Conservation (phyloP, 2,797 vertebrate genomes). For the Aplochiton taeniatus region DNA sequence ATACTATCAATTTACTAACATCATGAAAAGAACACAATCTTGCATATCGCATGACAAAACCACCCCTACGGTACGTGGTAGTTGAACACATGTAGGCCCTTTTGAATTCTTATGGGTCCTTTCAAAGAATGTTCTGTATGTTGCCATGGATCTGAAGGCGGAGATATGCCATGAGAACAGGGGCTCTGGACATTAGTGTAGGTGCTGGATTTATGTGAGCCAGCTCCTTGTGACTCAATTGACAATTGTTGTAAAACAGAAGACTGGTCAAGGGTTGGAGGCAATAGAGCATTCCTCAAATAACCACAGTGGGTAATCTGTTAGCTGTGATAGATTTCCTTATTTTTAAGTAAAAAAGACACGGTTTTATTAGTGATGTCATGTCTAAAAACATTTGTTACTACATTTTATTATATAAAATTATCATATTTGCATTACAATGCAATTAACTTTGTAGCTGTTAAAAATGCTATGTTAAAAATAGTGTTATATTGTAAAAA, state of each 20-base stretch:
- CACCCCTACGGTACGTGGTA: slow-evolving; percentile 48
- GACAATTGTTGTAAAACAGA: slow-evolving; percentile 61
- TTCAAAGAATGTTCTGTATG: slow-evolving; percentile 52
- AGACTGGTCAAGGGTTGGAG: slow-evolving; percentile 22
- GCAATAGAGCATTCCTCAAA: slow-evolving; percentile 32
- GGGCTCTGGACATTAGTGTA: slow-evolving; percentile 44
- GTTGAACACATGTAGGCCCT: slow-evolving; percentile 30
- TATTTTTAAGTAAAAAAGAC: slow-evolving; percentile 23
- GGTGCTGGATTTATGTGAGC: slow-evolving; percentile 52
- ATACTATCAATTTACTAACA: not conserved
- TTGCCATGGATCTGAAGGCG: slow-evolving; percentile 40
- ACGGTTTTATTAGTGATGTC: not conserved
- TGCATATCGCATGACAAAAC: slow-evolving; percentile 47
- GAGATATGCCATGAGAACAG: slow-evolving; percentile 42
- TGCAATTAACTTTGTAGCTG: too few species aligned
- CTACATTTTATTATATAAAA: too few species aligned
- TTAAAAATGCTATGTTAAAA: too few species aligned
- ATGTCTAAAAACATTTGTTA: too few species aligned
- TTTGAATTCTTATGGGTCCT: slow-evolving; percentile 42
- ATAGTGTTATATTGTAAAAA: too few species aligned
- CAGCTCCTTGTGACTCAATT: slow-evolving; percentile 43
- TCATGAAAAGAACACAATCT: slow-evolving; percentile 35
- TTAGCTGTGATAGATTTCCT: slow-evolving; percentile 22
- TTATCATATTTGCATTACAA: too few species aligned
- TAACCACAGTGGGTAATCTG: slow-evolving; percentile 10